Percentiles rank a stretch among this genome's conserved stretches.
Evolutionary conservation across 2,113 vertebrate species (phyloP).

Genomic region (Cheilinus undulatus): DNA sequence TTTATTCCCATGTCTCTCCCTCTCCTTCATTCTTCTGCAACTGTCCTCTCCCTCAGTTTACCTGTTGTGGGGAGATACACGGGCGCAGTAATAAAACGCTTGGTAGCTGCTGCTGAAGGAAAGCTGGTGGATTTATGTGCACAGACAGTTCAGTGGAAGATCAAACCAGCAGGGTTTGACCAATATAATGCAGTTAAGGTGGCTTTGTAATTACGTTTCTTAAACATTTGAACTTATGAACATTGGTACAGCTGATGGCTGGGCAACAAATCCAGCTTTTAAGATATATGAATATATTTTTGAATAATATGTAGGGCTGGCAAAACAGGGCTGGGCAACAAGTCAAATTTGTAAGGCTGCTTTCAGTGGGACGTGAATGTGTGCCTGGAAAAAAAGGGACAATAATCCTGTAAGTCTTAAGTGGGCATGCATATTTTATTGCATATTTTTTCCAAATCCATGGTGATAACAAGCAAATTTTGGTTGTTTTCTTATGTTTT

Average conservation of each 20-base stretch:
- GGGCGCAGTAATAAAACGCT: slow-evolving; percentile 37
- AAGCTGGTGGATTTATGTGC: slow-evolving; percentile 1
- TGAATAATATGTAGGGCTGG: no score
- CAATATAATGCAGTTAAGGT: slow-evolving; percentile 45
- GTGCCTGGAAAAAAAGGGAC: no score
- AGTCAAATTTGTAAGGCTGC: no score
- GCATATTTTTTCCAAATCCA: no score
- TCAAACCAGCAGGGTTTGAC: slow-evolving; percentile 37
- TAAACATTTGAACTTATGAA: slow-evolving; percentile 32
- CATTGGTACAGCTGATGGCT: slow-evolving; percentile 4
- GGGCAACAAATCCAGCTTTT: no score
- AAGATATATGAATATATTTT: no score
- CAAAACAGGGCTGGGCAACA: no score
- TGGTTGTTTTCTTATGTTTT: no score
- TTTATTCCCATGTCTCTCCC: slow-evolving; percentile 75
- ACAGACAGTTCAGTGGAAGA: slow-evolving; percentile 26
- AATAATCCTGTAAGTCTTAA: no score
- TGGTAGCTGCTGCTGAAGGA: slow-evolving; percentile 31
- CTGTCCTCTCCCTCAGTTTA: slow-evolving; percentile 71
- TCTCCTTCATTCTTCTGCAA: slow-evolving; percentile 71
- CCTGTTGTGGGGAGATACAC: slow-evolving; percentile 75
- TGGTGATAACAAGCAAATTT: no score
- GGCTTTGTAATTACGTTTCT: slow-evolving; percentile 50
- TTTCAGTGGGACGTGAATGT: no score
- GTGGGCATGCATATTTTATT: no score